Evolutionary conservation across 2,797 vertebrate genomes (phyloP).

Genomic region (Sebastes trivittatus): DNA sequence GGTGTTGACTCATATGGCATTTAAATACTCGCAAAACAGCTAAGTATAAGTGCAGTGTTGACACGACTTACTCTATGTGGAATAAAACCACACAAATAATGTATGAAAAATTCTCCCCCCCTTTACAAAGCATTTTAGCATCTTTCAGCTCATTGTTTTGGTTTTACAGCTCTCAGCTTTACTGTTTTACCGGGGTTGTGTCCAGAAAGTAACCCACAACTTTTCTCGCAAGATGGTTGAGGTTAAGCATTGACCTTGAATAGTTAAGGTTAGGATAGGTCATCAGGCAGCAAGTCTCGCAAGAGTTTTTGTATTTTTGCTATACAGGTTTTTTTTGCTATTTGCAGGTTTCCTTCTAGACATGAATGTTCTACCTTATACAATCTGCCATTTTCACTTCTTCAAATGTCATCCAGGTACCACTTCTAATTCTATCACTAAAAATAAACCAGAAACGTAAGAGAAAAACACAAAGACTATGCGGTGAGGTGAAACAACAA

Average conservation of each 20-base stretch:
- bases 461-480: constrained; percentile 28
- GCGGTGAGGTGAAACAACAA: constrained; percentile 44
- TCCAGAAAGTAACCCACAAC: too few relatives aligned
- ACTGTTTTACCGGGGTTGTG: background rate
- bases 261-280: too few relatives aligned
- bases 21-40: background rate
- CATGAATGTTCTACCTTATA: background rate
- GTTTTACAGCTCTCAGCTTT: background rate
- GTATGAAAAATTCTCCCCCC: too few relatives aligned
- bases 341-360: too few relatives aligned
- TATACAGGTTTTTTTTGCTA: too few relatives aligned
- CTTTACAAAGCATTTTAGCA: background rate
- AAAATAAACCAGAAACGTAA: constrained; percentile 6
- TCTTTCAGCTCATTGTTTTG: background rate
- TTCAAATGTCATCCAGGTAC: constrained; percentile 12
- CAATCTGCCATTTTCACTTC: background rate
- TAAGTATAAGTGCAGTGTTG: background rate
- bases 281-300: too few relatives aligned
- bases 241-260: too few relatives aligned
- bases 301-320: too few relatives aligned
- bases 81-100: background rate
- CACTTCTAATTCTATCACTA: background rate
- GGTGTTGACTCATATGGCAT: background rate
- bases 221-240: too few relatives aligned
- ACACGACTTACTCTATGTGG: background rate